Conservation (phyloP, 2,888 invertebrate genomes). For the Anoncus sp. region DNA sequence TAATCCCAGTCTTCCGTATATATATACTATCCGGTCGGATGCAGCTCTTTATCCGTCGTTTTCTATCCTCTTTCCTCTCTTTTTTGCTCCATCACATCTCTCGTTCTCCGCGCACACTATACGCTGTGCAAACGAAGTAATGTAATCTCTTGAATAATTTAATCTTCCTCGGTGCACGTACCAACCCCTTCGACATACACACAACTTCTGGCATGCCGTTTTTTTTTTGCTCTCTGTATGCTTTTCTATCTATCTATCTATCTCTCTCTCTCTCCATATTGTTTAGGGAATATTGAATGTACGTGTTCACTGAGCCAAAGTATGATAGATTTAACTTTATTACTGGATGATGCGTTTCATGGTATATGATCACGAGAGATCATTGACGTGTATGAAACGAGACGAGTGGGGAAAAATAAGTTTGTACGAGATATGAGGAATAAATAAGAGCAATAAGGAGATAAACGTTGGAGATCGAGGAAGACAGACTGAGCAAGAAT, state of each 20-base stretch:
- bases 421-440: conserved; percentile 40
- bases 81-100: conserved; percentile 9
- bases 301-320: conserved; percentile 34
- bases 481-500: neutral
- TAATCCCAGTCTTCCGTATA: conserved; percentile 35
- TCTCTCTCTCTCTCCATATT: neutral
- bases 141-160: conserved; percentile 62
- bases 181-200: conserved; percentile 41
- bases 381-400: conserved; percentile 18
- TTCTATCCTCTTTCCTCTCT: neutral
- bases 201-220: conserved; percentile 26
- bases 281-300: conserved; percentile 14
- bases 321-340: conserved; percentile 37
- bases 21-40: conserved; percentile 35
- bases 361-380: conserved; percentile 19
- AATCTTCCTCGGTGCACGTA: conserved; percentile 46
- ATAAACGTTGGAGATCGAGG: neutral
- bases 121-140: conserved; percentile 53
- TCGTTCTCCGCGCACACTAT: conserved; percentile 16
- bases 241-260: neutral
- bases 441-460: conserved; percentile 10
- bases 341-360: conserved; percentile 8
- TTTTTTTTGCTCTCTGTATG: neutral
- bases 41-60: conserved; percentile 30
- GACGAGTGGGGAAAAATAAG: conserved; percentile 37